Percentiles rank a stretch among this genome's conserved stretches.
phyloP scores from a whole-genome alignment of 2,888 invertebrate genomes.

The Smittia sp. region DNA sequence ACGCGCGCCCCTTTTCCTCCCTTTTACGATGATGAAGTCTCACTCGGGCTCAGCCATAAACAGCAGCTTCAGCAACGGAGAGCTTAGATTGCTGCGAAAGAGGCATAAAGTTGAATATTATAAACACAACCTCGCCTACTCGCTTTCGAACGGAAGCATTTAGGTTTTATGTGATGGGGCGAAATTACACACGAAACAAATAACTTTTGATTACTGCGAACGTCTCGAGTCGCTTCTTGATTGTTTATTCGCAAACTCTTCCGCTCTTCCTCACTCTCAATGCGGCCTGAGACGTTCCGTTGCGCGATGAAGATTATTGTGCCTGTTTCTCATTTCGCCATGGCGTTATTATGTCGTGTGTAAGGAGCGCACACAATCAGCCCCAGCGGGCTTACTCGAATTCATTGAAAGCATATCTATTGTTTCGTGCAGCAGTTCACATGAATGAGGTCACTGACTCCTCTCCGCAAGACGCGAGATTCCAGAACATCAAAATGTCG shows the following conservation, averaged over 20 bases:
- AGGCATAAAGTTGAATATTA: conserved; percentile 9
- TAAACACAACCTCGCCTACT: neutral
- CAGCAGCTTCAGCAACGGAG: neutral
- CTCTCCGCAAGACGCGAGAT: too few species aligned
- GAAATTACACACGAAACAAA: neutral
- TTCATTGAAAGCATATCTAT: neutral
- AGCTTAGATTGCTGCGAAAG: neutral
- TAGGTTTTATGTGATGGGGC: neutral
- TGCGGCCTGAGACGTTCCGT: neutral
- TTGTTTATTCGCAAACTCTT: neutral
- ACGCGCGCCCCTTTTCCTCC: neutral
- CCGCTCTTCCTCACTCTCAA: neutral
- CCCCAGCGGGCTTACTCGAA: neutral
- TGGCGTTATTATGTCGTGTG: neutral
- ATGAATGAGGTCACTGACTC: neutral
- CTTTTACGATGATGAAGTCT: neutral
- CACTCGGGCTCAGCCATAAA: neutral
- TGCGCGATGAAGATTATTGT: neutral
- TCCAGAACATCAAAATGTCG: too few species aligned
- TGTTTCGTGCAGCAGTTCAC: neutral
- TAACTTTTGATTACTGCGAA: conserved; percentile 12
- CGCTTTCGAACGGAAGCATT: neutral
- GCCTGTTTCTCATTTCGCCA: neutral
- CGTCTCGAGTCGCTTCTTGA: conserved; percentile 8
- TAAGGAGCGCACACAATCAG: neutral